A percentile compares a stretch with the other conserved stretches of the same genome.
phyloP scores from a whole-genome alignment of 2,888 invertebrate species.

The Linnaemya tessellans region DNA sequence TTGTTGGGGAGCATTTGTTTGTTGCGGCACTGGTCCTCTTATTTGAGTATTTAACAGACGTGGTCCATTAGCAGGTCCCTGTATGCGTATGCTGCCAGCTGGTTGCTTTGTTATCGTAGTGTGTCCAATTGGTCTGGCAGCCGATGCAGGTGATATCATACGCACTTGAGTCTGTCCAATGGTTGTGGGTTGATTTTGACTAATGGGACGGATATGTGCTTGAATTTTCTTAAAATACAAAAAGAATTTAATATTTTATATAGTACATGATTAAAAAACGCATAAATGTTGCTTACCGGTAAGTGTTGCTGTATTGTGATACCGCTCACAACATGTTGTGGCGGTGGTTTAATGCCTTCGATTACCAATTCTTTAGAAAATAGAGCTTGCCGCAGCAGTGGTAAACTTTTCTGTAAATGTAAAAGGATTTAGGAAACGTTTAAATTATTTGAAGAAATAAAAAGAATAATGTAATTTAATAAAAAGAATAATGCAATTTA shows the following conservation, averaged over 20 bases:
- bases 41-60: slow-evolving; percentile 81
- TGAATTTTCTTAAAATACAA: slow-evolving; percentile 80
- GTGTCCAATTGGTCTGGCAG: slow-evolving; percentile 82
- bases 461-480: no score
- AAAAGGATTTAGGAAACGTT: background rate
- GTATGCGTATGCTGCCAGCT: slow-evolving; percentile 81
- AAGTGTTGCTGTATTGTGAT: slow-evolving; percentile 81
- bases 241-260: background rate
- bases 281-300: slow-evolving; percentile 78
- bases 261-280: background rate
- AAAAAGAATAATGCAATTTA: no score
- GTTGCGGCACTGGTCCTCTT: slow-evolving; percentile 78
- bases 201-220: slow-evolving; percentile 85
- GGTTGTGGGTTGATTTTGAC: slow-evolving; percentile 84
- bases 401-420: slow-evolving; percentile 93
- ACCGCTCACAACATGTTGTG: slow-evolving; percentile 87
- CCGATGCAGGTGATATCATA: slow-evolving; percentile 84
- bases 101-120: slow-evolving; percentile 84
- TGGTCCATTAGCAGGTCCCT: slow-evolving; percentile 79
- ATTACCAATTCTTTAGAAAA: slow-evolving; percentile 95
- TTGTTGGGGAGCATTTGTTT: slow-evolving; percentile 78
- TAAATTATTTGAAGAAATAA: background rate
- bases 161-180: slow-evolving; percentile 86
- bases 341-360: slow-evolving; percentile 96
- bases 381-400: slow-evolving; percentile 94